These are phyloP conservation scores for Peromyscus attwateri DNA, from an alignment of 2,797 vertebrate species.

Conservation along the genomic window DNA sequence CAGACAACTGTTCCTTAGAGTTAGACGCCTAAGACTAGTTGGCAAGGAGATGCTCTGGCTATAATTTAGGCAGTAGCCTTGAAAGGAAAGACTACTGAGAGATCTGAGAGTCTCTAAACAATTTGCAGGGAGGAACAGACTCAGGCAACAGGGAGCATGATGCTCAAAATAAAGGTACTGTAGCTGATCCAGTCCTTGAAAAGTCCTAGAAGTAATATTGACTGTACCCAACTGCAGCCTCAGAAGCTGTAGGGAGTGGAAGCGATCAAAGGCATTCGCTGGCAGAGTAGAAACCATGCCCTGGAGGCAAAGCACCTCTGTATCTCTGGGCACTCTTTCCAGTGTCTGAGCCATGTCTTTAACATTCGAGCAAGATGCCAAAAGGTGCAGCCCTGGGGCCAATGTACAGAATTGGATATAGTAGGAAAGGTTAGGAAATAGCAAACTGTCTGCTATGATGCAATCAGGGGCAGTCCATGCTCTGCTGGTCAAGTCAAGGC, in stretches of 20 bases:
- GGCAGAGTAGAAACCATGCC: constrained; percentile 52
- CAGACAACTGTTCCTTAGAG: constrained; percentile 44
- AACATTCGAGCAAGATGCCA: constrained; percentile 61
- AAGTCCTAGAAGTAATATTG: constrained; percentile 27
- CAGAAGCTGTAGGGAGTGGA: constrained; percentile 40
- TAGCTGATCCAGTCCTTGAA: constrained; percentile 50
- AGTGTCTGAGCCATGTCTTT: constrained; percentile 47
- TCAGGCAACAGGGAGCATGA: constrained; percentile 37
- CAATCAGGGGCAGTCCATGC: constrained; percentile 64
- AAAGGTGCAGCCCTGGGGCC: constrained; percentile 36
- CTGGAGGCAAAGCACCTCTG: constrained; percentile 58
- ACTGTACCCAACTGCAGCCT: constrained; percentile 38
- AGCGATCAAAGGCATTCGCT: background rate
- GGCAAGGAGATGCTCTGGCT: constrained; percentile 48
- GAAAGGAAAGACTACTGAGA: constrained; percentile 61
- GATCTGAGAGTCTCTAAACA: constrained; percentile 23
- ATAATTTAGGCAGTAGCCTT: constrained; percentile 64
- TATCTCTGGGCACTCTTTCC: background rate
- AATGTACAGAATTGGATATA: constrained; percentile 55
- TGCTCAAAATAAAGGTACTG: constrained; percentile 63
- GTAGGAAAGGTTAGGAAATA: constrained; percentile 45
- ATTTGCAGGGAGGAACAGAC: constrained; percentile 46
- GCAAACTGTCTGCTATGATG: constrained; percentile 42
- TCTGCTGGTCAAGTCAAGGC: background rate
- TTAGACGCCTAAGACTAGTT: constrained; percentile 1